These are phyloP conservation scores for Polypedilum vanderplanki DNA, from an alignment of 1,140 invertebrate genomes.

Conservation along the genomic window DNA sequence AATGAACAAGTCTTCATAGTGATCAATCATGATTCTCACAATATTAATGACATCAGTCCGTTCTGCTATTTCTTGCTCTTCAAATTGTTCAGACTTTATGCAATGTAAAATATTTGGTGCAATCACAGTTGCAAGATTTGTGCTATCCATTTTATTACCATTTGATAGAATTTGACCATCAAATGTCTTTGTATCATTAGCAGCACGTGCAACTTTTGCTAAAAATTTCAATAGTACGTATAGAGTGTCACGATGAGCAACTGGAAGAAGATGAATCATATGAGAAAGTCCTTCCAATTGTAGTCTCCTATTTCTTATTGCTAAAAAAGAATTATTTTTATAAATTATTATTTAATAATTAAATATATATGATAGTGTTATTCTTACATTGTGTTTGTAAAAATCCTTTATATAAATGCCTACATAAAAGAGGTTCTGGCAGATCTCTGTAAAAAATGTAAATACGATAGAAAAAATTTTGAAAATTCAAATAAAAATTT, in stretches of 20 bases:
- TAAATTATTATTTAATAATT: background rate
- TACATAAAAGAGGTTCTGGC: conserved; percentile 83
- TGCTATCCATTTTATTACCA: conserved; percentile 91
- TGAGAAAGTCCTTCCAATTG: conserved; percentile 77
- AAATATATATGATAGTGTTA: background rate
- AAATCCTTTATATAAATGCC: conserved; percentile 81
- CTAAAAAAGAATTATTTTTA: conserved; percentile 47
- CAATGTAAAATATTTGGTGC: conserved; percentile 87
- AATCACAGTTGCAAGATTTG: conserved; percentile 85
- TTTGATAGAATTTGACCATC: conserved; percentile 34
- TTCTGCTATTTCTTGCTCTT: conserved; percentile 54
- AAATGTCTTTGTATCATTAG: conserved; percentile 37
- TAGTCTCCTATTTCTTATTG: conserved; percentile 69
- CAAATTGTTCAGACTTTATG: conserved; percentile 54
- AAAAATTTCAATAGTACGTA: conserved; percentile 75
- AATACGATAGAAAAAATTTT: background rate
- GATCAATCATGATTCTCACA: conserved; percentile 71
- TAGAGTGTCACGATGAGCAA: conserved; percentile 81
- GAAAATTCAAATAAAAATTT: too few relatives aligned
- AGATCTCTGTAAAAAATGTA: conserved; percentile 57
- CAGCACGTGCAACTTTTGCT: conserved; percentile 58
- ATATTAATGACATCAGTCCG: conserved; percentile 84
- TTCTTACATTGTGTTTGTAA: conserved; percentile 82
- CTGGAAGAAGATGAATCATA: conserved; percentile 75
- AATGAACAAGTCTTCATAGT: conserved; percentile 66